A percentile compares a stretch with the other conserved stretches of the same genome.
Evolutionary conservation across 1,140 invertebrate species (phyloP).

Genomic region (Pteromalus puparum): DNA sequence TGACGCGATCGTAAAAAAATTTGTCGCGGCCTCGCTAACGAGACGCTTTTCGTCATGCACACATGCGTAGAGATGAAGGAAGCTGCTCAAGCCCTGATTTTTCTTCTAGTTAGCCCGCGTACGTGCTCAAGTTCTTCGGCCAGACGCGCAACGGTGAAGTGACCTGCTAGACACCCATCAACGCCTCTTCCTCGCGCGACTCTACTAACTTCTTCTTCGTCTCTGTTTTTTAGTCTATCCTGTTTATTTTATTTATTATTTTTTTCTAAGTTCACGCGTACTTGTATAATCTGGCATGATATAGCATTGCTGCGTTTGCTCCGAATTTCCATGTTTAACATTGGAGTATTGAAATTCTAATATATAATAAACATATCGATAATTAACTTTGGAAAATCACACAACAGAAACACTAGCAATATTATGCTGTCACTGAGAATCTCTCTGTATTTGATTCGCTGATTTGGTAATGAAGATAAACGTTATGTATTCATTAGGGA

Average conservation of each 20-base stretch:
- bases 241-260: background rate
- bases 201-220: slow-evolving; percentile 39
- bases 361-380: too few relatives aligned
- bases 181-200: slow-evolving; percentile 58
- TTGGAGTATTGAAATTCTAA: too few relatives aligned
- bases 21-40: slow-evolving; percentile 52
- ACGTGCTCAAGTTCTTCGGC: slow-evolving; percentile 60
- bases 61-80: slow-evolving; percentile 37
- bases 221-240: slow-evolving; percentile 26
- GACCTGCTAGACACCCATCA: slow-evolving; percentile 70
- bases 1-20: background rate
- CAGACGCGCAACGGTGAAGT: slow-evolving; percentile 67
- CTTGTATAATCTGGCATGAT: too few relatives aligned
- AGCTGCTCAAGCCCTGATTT: slow-evolving; percentile 54
- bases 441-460: too few relatives aligned
- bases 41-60: slow-evolving; percentile 59
- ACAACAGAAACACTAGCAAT: too few relatives aligned
- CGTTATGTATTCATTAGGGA: too few relatives aligned
- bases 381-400: too few relatives aligned
- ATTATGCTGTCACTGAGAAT: too few relatives aligned
- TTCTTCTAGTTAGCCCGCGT: slow-evolving; percentile 60
- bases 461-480: too few relatives aligned
- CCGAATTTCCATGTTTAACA: too few relatives aligned
- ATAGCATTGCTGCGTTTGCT: too few relatives aligned
- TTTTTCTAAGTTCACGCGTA: background rate